Base-by-base conservation (phyloP, 53 echinoderm and acorn worm genomes). In the Zoroaster sp. region DNA sequence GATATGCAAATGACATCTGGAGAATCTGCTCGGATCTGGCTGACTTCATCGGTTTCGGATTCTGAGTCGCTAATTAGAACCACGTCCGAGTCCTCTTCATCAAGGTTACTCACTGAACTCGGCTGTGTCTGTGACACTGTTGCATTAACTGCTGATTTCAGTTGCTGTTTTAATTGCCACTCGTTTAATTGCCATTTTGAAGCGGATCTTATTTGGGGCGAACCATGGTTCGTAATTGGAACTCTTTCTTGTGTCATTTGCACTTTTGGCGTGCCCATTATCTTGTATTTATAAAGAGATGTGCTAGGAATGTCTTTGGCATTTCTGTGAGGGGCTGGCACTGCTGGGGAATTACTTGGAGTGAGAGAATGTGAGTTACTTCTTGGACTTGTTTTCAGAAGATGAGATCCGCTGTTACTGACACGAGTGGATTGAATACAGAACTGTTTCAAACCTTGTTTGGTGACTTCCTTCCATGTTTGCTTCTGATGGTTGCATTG, bases 1-100 rank as follows among this genome's bases (percentile, higher is more conserved):
- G 46, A 71, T 47, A 85, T 51, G 49, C 72, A 83, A 10, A 85
- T 71, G 51, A 85, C 5, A 3, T 85, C 85, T 1, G 70, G 38
- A 4, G 85, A 85, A n/a, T 85, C 72, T 47, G 36, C 17, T 20
- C 20, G 71, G 11, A 45, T 28, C 31, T 23, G 6, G 23, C 5
- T 55, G 17, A 45, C 9, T 18, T 78, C 78, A 14, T 10, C 18
- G 20, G 70, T 21, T 40, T 70, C 83, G 47, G 21, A 25, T 10
- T 85, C 85, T 3, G 85, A 85, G 18, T 85, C 85, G 18, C 70
- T 70, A 35, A 85, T 69, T 35, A 85, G 1, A 20, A 85, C 43
- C 34, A 37, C 52, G 7, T 71, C 51, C 1, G 38, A 71, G 85
- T 85, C 52, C 11, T 25, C 32, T 18, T 85, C 71, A 51, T 85